Percentiles rank a stretch among this genome's conserved stretches.
Evolutionary conservation across 2,113 vertebrate species (phyloP).

Genomic region (Ellobius talpinus): DNA sequence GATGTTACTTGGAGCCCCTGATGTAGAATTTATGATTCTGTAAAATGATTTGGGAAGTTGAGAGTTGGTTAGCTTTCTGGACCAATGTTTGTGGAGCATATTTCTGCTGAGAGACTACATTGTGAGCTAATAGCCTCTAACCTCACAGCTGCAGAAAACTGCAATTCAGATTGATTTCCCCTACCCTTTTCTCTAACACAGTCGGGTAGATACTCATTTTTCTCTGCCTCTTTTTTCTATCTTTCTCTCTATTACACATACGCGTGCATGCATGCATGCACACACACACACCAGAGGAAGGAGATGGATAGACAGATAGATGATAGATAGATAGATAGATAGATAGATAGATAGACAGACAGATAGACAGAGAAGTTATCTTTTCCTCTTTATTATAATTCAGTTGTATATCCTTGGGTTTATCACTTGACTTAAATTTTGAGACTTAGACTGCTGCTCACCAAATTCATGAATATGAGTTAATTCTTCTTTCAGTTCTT

Average conservation of each 20-base stretch:
- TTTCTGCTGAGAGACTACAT: background rate
- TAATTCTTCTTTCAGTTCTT: background rate
- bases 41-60: background rate
- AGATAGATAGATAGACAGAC: background rate
- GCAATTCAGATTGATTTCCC: no score
- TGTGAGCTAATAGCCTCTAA: background rate
- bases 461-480: background rate
- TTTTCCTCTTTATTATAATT: background rate
- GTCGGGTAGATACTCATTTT: no score
- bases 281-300: background rate
- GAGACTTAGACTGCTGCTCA: background rate
- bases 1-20: background rate
- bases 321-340: background rate
- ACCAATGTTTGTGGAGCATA: background rate
- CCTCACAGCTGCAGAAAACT: background rate
- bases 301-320: background rate
- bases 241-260: background rate
- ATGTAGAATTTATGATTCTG: background rate
- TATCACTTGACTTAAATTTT: constrained; percentile 7
- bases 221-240: background rate
- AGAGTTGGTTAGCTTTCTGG: background rate
- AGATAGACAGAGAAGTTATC: background rate
- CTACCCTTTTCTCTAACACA: background rate
- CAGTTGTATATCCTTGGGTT: background rate
- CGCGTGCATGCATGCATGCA: background rate